These are phyloP conservation scores for Achatina immaculata DNA, from an alignment of 1,140 invertebrate species.

Conservation along the genomic window DNA sequence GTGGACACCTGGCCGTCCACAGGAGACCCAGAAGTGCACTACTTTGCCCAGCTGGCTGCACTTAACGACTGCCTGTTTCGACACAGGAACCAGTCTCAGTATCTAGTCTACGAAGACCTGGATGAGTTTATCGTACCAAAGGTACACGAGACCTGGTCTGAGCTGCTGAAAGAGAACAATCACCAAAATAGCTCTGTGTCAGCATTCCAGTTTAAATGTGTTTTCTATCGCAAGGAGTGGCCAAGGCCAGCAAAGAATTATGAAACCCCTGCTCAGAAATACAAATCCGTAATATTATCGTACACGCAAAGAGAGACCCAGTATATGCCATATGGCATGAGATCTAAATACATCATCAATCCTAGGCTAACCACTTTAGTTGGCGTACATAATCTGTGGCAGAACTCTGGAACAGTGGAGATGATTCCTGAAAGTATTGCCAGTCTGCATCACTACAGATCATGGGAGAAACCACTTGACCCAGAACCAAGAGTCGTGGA, in stretches of 20 bases:
- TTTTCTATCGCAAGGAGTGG: slow-evolving; percentile 57
- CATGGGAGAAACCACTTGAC: slow-evolving; percentile 68
- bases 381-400: slow-evolving; percentile 95
- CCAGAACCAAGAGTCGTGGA: slow-evolving; percentile 29
- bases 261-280: slow-evolving; percentile 31
- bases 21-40: slow-evolving; percentile 47
- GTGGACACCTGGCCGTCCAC: slow-evolving; percentile 49
- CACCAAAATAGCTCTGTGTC: not conserved
- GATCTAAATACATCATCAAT: slow-evolving; percentile 91
- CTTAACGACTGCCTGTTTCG: slow-evolving; percentile 56
- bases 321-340: slow-evolving; percentile 1
- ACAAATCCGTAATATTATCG: slow-evolving; percentile 42
- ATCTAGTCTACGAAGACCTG: slow-evolving; percentile 48
- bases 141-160: slow-evolving; percentile 39
- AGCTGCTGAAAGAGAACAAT: slow-evolving; percentile 31
- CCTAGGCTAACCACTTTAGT: slow-evolving; percentile 87
- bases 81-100: slow-evolving; percentile 37
- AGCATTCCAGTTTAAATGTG: slow-evolving; percentile 39
- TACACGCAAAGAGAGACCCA: slow-evolving; percentile 40
- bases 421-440: slow-evolving; percentile 81
- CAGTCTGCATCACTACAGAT: slow-evolving; percentile 90
- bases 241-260: slow-evolving; percentile 15
- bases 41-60: slow-evolving; percentile 55
- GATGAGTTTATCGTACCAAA: slow-evolving; percentile 56
- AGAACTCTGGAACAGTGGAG: slow-evolving; percentile 50